Evolutionary conservation across 2,888 invertebrate species (phyloP).

Genomic region (Micoletzkya japonica): DNA sequence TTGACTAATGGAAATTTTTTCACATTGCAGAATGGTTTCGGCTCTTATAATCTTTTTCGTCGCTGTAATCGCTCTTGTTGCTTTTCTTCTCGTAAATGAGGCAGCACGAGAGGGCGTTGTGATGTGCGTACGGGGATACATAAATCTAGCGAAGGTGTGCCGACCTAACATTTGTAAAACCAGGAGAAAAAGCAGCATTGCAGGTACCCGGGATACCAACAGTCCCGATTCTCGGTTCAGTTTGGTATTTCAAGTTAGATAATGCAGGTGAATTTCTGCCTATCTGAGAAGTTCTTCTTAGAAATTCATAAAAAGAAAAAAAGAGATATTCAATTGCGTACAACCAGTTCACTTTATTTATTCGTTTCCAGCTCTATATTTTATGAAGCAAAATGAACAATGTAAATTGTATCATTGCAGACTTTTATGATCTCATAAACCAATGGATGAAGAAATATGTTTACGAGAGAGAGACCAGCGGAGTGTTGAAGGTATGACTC

Average conservation of each 20-base stretch:
- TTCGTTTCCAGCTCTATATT: no score
- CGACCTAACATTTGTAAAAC: neutral
- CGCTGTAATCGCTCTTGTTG: neutral
- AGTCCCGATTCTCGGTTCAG: neutral
- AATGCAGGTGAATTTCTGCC: neutral
- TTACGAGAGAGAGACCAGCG: neutral
- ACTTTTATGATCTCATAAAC: constrained; percentile 5
- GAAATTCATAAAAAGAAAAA: neutral
- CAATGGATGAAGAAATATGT: neutral
- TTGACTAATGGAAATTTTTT: no score
- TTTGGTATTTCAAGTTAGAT: constrained; percentile 9
- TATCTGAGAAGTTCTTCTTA: no score
- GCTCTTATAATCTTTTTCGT: neutral
- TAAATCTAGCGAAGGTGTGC: neutral
- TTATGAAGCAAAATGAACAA: no score
- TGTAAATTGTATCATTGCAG: no score
- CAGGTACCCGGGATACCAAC: neutral
- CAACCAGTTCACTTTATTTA: neutral
- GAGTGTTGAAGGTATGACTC: neutral
- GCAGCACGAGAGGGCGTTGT: neutral
- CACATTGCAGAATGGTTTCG: no score
- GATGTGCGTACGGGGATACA: neutral
- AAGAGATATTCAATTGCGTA: neutral
- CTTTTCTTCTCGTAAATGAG: neutral
- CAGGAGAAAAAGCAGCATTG: neutral